These are phyloP conservation scores for Drosophila putrida DNA, from an alignment of 2,888 invertebrate genomes.

Conservation along the genomic window DNA sequence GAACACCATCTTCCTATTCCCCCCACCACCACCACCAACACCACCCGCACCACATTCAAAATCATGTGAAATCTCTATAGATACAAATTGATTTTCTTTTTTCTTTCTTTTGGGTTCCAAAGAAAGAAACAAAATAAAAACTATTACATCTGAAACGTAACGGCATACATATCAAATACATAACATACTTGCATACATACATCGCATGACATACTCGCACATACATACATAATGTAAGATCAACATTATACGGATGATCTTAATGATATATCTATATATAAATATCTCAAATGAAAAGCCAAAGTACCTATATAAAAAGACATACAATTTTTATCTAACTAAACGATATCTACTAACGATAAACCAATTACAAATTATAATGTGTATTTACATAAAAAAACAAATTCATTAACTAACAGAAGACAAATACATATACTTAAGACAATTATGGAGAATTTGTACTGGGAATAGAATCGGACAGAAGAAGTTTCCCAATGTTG, in stretches of 20 bases:
- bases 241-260: slow-evolving; percentile 23
- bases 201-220: slow-evolving; percentile 55
- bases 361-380: slow-evolving; percentile 39
- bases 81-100: slow-evolving; percentile 19
- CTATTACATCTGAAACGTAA: slow-evolving; percentile 72
- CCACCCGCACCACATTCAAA: slow-evolving; percentile 2
- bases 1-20: background rate
- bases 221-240: slow-evolving; percentile 31
- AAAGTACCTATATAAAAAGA: slow-evolving; percentile 79
- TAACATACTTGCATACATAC: slow-evolving; percentile 43
- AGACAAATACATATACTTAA: slow-evolving; percentile 38
- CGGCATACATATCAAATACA: slow-evolving; percentile 83
- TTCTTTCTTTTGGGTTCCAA: slow-evolving; percentile 26
- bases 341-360: slow-evolving; percentile 47
- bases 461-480: slow-evolving; percentile 3
- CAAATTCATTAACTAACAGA: slow-evolving; percentile 41
- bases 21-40: background rate
- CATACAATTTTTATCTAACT: slow-evolving; percentile 67
- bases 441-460: slow-evolving; percentile 54
- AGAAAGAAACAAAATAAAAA: slow-evolving; percentile 1
- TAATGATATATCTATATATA: slow-evolving; percentile 12
- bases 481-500: background rate
- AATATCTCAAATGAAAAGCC: slow-evolving; percentile 69
- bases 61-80: slow-evolving; percentile 8
- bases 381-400: slow-evolving; percentile 45